These are phyloP conservation scores for Scartelaos histophorus DNA, from an alignment of 2,113 vertebrate genomes.

Conservation along the genomic window DNA sequence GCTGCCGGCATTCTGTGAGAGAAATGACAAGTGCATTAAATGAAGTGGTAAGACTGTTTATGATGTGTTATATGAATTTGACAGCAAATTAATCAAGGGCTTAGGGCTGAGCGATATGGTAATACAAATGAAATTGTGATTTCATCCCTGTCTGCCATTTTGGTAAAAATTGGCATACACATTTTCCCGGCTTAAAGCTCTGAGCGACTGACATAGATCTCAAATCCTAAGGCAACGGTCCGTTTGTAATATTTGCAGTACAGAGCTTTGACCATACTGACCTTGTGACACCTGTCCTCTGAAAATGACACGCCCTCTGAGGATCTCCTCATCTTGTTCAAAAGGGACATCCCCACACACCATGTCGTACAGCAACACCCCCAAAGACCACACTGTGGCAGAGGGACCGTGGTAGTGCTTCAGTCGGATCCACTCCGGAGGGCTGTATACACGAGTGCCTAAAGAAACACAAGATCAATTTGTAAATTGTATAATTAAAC, in stretches of 20 bases:
- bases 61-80: no score
- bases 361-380: conserved; percentile 93
- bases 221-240: no score
- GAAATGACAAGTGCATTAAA: neutral
- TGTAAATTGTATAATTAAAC: no score
- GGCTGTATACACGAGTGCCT: conserved; percentile 94
- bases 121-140: no score
- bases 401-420: conserved; percentile 90
- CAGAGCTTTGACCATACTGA: conserved; percentile 35
- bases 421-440: conserved; percentile 92
- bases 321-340: conserved; percentile 91
- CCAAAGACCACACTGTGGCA: conserved; percentile 92
- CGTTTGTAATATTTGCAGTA: neutral
- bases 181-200: no score
- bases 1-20: conserved; percentile 88
- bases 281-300: conserved; percentile 85
- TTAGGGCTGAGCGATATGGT: no score
- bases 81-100: no score
- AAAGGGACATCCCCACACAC: conserved; percentile 95
- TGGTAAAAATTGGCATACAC: no score
- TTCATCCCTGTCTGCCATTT: no score
- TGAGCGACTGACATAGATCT: no score
- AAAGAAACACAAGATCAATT: neutral
- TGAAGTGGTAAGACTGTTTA: neutral
- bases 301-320: conserved; percentile 85